Conservation (phyloP, 2,888 invertebrate genomes). For the Nasonia oneida region DNA sequence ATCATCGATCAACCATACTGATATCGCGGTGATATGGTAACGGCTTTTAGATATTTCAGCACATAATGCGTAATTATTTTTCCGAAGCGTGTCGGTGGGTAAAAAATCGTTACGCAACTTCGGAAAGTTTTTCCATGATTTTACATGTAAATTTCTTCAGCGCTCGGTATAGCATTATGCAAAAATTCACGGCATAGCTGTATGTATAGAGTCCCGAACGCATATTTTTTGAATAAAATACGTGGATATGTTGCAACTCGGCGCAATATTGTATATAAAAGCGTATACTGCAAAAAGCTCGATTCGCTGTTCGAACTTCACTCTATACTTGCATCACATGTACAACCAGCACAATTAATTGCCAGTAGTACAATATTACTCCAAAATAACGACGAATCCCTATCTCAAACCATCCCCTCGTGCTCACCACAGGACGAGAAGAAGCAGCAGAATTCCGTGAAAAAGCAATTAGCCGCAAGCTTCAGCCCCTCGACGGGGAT, state of each 20-base stretch:
- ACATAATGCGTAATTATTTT: background rate
- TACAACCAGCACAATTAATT: no score
- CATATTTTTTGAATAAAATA: background rate
- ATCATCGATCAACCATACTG: background rate
- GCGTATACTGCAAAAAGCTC: no score
- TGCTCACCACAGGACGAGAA: no score
- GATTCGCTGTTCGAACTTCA: no score
- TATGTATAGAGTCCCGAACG: background rate
- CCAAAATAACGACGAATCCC: background rate
- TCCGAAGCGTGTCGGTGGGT: background rate
- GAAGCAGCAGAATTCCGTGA: background rate
- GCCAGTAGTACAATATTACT: no score
- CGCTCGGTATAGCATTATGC: background rate
- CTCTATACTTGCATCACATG: no score
- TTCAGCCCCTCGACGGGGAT: background rate
- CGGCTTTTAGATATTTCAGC: background rate
- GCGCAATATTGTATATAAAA: no score
- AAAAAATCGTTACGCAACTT: slow-evolving; percentile 11
- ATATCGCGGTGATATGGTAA: background rate
- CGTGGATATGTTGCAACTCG: no score
- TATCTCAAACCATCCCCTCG: background rate
- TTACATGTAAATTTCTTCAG: slow-evolving; percentile 26
- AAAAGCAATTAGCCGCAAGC: background rate
- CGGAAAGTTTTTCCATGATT: slow-evolving; percentile 34
- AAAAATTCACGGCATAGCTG: background rate